Evolutionary conservation across 2,888 invertebrate species (phyloP), one percentile per base, ranked within the genome.

Genomic region (Lasioglossum figueresi): DNA sequence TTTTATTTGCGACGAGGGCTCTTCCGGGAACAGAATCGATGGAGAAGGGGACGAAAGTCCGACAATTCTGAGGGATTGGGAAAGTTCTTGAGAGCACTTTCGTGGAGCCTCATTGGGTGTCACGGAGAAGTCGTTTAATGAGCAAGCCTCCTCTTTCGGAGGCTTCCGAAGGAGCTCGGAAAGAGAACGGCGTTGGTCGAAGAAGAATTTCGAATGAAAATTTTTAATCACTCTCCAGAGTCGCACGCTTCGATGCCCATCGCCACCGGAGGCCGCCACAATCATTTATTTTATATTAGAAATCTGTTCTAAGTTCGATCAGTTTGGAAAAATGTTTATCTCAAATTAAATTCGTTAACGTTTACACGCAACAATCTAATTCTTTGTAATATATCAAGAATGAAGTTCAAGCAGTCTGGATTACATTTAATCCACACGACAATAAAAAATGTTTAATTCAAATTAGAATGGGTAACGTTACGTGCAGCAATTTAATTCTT

Each of bases 61-160:
- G 52, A 27, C 63, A 37, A 75, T 84, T 73, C 63, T n/a, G 45
- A 16, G n/a, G 76, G 77, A 80, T 84, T 84, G 84, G 77, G 75
- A 83, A 84, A 78, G 85, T 84, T 84, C 75, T 85, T 34, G 84
- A 85, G 71, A 84, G 84, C 80, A 45, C 63, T 72, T 59, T 75
- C 40, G 52, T 34, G 27, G 34, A 85, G 37, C 37, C 83, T 79
- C 83, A 31, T 79, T 71, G 27, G 73, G 80, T 84, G 85, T 84
- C 85, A 74, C 74, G 71, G 75, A 71, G 73, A 77, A 84, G 73
- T 77, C 77, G 77, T 84, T 85, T 85, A 85, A 85, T 66, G 85
- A 85, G 85, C 85, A 84, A 84, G 80, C 74, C 80, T 84, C 75
- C 83, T 84, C 71, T 73, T 75, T 34, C 40, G 48, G 48, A 34